Evolutionary conservation across 1,140 invertebrate species (phyloP).

Genomic region (Papilio aristodemus): DNA sequence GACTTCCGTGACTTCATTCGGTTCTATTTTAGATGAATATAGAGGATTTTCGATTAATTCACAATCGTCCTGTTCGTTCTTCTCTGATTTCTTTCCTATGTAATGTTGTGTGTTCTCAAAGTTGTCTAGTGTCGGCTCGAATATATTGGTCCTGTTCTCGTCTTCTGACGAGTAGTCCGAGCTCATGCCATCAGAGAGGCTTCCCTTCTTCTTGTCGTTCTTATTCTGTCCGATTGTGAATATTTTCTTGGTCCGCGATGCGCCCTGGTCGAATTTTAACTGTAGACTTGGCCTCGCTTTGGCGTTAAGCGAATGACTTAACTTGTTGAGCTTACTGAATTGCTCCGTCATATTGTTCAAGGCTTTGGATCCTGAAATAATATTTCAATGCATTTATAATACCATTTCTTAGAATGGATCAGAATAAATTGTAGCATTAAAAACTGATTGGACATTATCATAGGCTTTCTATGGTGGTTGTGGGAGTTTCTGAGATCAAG

Average conservation of each 20-base stretch:
- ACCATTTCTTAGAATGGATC: no score
- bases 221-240: constrained; percentile 78
- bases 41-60: constrained; percentile 75
- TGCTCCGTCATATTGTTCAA: constrained; percentile 91
- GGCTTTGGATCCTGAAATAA: constrained; percentile 84
- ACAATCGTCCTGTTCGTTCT: constrained; percentile 59
- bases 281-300: constrained; percentile 69
- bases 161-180: constrained; percentile 78
- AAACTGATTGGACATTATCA: no score
- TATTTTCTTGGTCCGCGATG: constrained; percentile 70
- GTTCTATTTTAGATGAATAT: constrained; percentile 77
- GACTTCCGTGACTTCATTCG: constrained; percentile 53
- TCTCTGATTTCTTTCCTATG: constrained; percentile 58
- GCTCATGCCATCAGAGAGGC: constrained; percentile 75
- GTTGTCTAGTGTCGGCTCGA: constrained; percentile 78
- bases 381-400: not conserved
- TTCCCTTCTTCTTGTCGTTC: constrained; percentile 71
- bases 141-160: constrained; percentile 77
- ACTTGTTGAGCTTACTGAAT: constrained; percentile 89
- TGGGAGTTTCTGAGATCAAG: no score
- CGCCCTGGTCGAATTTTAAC: constrained; percentile 67
- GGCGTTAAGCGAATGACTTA: constrained; percentile 85
- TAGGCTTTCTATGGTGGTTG: no score
- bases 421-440: no score
- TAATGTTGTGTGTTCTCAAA: constrained; percentile 77